Conservation (phyloP, 2,797 vertebrate genomes). For the Fratercula arctica region DNA sequence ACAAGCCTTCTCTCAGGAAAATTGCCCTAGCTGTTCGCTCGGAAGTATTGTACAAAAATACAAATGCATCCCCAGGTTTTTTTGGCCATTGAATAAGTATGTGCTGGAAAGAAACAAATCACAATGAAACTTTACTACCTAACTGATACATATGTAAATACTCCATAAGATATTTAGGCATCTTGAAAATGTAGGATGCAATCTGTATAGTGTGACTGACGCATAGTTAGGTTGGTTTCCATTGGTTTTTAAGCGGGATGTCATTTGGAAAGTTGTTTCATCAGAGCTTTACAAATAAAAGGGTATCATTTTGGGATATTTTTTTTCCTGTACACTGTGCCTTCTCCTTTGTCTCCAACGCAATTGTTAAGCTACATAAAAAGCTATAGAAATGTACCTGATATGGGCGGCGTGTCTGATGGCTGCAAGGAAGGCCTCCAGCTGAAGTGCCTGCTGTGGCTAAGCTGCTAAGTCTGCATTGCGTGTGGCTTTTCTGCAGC, state of each 20-base stretch:
- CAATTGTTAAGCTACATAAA: neutral
- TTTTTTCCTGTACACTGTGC: conserved; percentile 68
- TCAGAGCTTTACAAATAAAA: conserved; percentile 85
- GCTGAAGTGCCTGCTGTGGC: neutral
- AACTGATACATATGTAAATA: conserved; percentile 84
- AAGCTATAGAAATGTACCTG: neutral
- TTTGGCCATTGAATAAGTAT: conserved; percentile 70
- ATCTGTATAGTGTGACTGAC: conserved; percentile 77
- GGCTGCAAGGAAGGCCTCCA: neutral
- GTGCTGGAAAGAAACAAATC: conserved; percentile 71
- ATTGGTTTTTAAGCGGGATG: conserved; percentile 76
- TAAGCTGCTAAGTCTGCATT: neutral
- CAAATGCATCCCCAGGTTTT: conserved; percentile 65
- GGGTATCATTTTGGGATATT: conserved; percentile 77
- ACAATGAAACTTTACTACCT: conserved; percentile 83
- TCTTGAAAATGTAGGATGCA: conserved; percentile 73
- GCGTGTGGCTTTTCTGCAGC: neutral
- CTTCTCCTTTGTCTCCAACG: conserved; percentile 42
- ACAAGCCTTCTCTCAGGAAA: conserved; percentile 91
- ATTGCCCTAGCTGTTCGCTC: conserved; percentile 78
- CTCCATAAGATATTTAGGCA: conserved; percentile 70
- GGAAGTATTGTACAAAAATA: conserved; percentile 77
- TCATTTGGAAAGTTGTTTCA: conserved; percentile 79
- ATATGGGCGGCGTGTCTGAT: neutral
- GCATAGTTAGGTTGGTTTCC: conserved; percentile 79